Base-by-base conservation (phyloP, 2,888 invertebrate genomes). In the Aradus depressus region DNA sequence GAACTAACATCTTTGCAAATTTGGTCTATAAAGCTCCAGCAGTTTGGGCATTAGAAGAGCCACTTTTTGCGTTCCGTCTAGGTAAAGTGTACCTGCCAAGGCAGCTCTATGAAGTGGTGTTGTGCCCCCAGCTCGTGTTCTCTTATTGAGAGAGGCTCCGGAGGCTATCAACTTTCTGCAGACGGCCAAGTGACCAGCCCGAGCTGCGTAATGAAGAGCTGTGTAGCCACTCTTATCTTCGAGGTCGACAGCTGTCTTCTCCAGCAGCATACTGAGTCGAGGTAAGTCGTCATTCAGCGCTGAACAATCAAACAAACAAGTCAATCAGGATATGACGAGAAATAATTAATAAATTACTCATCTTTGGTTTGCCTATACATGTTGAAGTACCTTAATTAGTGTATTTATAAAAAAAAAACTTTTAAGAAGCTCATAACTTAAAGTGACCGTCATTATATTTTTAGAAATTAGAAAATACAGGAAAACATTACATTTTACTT, bases 131-230 rank as follows among this genome's bases (percentile, higher is more conserved):
- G 80, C 80, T 62, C 76, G 77, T 6, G 92, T 93, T 50, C 70
- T 68, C 28, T 79, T 77, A 70, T 93, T 76, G 22, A 86, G 75
- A 62, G 77, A 67, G 8, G 87, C 90, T 22, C 84, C 82, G 60
- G 77, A 70, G 52, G 74, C 66, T 38, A 92, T 62, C 44, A 93
- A 71, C 44, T 77, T 64, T 61, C 75, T 72, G 64, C 89, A 90
- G 50, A 85, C 75, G 42, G 76, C 71, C 12, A 74, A 63, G 64
- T 85, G 77, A 8, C 89, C 90, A 70, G 79, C 81, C 39, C 92
- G 75, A 41, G 88, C 81, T 4, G 91, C 89, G 72, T 92, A 92
- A 68, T 93, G 92, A 59, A 93, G 69, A 6, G 91, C 84, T 19
- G 85, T 85, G 64, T 91, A 93, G 31, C 91, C 91, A 51, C 81